Conservation (phyloP, 2,113 vertebrate genomes). For the Saccopteryx leptura region DNA sequence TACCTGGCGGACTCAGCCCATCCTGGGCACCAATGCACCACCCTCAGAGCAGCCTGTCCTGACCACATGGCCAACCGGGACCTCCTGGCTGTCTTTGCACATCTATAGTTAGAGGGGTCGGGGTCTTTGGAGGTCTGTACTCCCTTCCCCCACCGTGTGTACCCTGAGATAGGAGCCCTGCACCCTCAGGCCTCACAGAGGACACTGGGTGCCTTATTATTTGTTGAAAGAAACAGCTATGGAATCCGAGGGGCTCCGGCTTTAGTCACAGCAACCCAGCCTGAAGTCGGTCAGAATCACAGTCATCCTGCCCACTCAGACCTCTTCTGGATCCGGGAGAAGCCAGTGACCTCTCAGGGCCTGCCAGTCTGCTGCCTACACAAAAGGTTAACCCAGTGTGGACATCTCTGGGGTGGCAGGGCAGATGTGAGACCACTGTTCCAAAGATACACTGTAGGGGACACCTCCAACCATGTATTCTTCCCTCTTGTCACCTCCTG, state of each 20-base stretch:
- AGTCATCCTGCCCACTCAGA: background rate
- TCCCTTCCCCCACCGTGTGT: background rate
- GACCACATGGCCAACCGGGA: background rate
- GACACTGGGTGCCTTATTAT: background rate
- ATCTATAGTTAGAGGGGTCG: no score
- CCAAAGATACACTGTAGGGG: no score
- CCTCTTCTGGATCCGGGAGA: no score
- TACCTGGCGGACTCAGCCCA: background rate
- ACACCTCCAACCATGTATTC: no score
- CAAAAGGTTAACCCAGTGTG: no score
- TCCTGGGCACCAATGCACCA: background rate
- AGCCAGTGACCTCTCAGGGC: no score
- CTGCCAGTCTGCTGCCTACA: no score
- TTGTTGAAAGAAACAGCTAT: background rate
- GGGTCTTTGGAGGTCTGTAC: background rate
- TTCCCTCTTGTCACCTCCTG: no score
- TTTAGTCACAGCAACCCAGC: background rate
- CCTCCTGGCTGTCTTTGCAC: background rate
- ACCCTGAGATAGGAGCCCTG: background rate
- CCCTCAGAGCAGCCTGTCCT: background rate
- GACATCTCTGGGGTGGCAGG: no score
- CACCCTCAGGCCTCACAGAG: background rate
- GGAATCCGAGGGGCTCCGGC: background rate
- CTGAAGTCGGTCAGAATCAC: background rate
- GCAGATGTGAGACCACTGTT: no score